Evolutionary conservation across 2,797 vertebrate genomes (phyloP), one percentile per base, ranked within the genome.

Genomic region (Enteromius treurensis): DNA sequence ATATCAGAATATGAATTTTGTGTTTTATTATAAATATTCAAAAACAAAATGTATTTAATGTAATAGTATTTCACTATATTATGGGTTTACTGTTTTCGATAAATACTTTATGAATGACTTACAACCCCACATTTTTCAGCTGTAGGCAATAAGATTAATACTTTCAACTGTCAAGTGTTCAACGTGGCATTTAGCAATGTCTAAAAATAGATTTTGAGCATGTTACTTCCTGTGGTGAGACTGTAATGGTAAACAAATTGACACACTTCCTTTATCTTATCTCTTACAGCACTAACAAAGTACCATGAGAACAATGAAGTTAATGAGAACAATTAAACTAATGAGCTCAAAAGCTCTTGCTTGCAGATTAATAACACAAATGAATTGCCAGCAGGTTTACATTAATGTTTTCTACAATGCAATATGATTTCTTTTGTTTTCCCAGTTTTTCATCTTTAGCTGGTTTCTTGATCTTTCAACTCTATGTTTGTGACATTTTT

Each of bases 221-320:
- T 2, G 10, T 21, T 26, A 32, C n/a, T 77, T 82, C 81, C 81
- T 82, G 64, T 82, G 49, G 64, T 60, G 11, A 42, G 32, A 42
- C 69, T 17, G 1, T 26, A 21, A 32, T 3, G 32, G 32, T 32
- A 37, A 64, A 60, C 5, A 0, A 81, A 17, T 19, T 13, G 7
- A 42, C 32, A 64, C 58, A 6, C 64, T 69, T 82, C 73, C 73
- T 45, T 76, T 11, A 34, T 34, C 13, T 34, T 1, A n/a, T 68
- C 58, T 29, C 40, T 42, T 32, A 17, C 11, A 14, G n/a, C 2
- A 15, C 15, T 62, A n/a, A 79, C n/a, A 58, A 37, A 21, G 45
- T 4, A 29, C 4, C 40, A 45, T 3, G 42, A 45, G 42, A 29
- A 13, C 26, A 62, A 49, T 8, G 10, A 65, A 5, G 17, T 64